Evolutionary conservation across 2,113 vertebrate species (phyloP).

Genomic region (Corapipo altera): DNA sequence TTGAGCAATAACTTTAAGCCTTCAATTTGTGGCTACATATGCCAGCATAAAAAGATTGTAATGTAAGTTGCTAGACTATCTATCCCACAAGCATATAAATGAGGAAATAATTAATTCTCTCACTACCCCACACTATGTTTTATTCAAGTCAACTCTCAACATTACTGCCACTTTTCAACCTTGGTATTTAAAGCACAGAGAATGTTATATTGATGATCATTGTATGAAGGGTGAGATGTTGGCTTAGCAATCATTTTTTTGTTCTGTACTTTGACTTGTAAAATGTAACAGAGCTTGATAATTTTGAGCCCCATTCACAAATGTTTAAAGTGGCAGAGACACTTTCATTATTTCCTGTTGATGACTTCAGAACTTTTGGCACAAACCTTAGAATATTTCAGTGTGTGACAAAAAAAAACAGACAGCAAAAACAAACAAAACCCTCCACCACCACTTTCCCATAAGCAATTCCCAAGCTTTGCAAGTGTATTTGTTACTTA

Average conservation of each 20-base stretch:
- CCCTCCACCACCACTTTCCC: not conserved
- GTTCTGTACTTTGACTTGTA: not conserved
- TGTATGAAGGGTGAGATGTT: not conserved
- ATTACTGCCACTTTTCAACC: not conserved
- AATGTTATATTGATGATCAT: not conserved
- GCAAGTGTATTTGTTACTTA: not conserved
- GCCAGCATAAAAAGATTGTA: not conserved
- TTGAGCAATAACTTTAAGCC: not conserved
- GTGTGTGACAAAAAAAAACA: not conserved
- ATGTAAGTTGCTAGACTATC: not conserved
- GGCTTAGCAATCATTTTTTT: not conserved
- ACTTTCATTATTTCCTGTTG: not conserved
- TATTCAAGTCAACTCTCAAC: not conserved
- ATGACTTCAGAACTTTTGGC: not conserved
- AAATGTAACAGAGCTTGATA: not conserved
- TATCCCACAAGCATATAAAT: not conserved
- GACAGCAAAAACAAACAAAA: not conserved
- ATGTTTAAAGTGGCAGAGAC: not conserved
- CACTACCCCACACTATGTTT: not conserved
- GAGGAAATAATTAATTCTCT: slow-evolving; percentile 13
- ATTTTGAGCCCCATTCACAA: not conserved
- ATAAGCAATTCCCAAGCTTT: not conserved
- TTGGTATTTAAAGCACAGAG: not conserved
- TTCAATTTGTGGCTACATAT: not conserved
- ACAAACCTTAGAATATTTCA: not conserved